Evolutionary conservation across 2,113 vertebrate genomes (phyloP), one percentile per base, ranked within the genome.

Genomic region (Shinisaurus crocodilurus): DNA sequence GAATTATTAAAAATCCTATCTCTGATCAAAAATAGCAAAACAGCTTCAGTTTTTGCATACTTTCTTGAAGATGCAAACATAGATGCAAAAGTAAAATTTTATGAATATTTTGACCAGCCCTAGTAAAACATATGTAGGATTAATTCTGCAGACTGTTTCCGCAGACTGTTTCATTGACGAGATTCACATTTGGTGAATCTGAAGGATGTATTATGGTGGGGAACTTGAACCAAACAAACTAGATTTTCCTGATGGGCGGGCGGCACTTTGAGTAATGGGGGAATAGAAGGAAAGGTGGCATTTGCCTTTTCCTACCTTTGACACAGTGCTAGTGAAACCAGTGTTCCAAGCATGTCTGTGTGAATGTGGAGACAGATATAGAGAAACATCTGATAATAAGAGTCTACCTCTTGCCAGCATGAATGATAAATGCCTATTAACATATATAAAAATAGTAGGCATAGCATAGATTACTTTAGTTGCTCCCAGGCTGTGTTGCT

Each of bases 141-240:
- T 2, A n/a, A 65, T 25, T 15, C 70, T 2, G 83, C 77, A 74
- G 16, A 63, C 20, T 4, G 0, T 70, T 29, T 77, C 85, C n/a
- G 83, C 77, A 74, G 16, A 63, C 20, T 4, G 0, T 70, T 29
- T 77, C 85, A 69, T 32, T 16, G 83, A 85, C 69, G 40, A 8
- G 43, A 63, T 32, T 85, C 63, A 27, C 3, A 27, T 32, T 43
- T 0, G 40, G 48, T 0, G 0, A 88, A 84, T n/a, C 13, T 2
- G 13, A 1, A 43, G 48, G n/a, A 45, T 13, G 8, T 27, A 0
- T 23, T 93, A 27, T 69, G 20, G 40, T 43, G 65, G 20, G n/a
- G 48, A 2, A 34, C 63, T 0, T 45, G 85, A 82, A 20, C 15
- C 2, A 76, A 45, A 45, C 75, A 76, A 43, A 69, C 67, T 69